Evolutionary conservation across 2,113 vertebrate species (phyloP).

Genomic region (Psettodes erumei): DNA sequence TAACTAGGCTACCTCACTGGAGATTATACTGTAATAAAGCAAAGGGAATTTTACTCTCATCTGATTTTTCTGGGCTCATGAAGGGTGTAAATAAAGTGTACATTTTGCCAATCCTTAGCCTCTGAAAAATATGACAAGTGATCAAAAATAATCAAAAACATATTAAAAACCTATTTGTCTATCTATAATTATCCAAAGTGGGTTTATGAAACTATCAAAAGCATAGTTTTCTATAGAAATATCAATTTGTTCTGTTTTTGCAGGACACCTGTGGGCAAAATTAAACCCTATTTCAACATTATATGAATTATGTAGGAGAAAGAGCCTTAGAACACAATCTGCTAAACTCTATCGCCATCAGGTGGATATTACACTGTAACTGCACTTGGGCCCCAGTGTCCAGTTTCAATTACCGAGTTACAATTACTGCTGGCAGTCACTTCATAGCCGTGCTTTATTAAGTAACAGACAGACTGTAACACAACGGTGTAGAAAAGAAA

Average conservation of each 20-base stretch:
- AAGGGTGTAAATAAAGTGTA: not conserved
- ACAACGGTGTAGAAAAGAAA: not conserved
- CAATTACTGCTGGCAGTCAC: not conserved
- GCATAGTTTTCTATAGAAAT: not conserved
- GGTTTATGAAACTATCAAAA: not conserved
- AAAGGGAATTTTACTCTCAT: not conserved
- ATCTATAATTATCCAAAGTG: not conserved
- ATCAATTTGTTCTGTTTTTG: not conserved
- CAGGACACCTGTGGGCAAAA: not conserved
- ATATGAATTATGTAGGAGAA: fast-evolving
- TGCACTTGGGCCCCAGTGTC: too few species aligned
- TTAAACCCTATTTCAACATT: not conserved
- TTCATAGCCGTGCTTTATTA: not conserved
- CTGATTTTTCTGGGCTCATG: not conserved
- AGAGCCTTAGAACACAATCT: not conserved
- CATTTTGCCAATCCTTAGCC: not conserved
- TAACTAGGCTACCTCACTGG: not conserved
- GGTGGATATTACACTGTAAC: conserved; percentile 12
- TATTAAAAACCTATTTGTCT: too few species aligned
- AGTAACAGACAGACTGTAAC: too few species aligned
- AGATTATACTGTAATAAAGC: not conserved
- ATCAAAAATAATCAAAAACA: too few species aligned
- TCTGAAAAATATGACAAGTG: not conserved
- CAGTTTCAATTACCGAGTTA: too few species aligned
- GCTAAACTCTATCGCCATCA: conserved; percentile 55